These are phyloP conservation scores for Oreochromis spilurus DNA, from an alignment of 2,113 vertebrate genomes.

Conservation along the genomic window DNA sequence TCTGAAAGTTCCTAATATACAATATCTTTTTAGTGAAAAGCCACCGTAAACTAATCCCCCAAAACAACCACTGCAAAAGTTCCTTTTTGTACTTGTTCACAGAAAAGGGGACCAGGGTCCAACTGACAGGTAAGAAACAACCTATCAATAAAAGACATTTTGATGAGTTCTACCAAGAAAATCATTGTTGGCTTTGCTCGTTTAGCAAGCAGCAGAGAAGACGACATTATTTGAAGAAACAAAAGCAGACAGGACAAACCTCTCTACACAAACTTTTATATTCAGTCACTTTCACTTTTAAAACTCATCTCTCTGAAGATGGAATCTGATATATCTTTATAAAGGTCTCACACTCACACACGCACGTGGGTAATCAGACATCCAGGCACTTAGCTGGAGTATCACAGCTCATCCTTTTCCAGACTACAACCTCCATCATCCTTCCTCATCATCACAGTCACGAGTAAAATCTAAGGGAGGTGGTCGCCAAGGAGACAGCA, in stretches of 20 bases:
- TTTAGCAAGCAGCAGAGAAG: neutral
- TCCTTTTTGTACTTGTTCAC: neutral
- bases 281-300: neutral
- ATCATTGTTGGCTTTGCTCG: neutral
- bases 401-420: neutral
- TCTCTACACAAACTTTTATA: neutral
- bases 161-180: neutral
- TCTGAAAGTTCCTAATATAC: neutral
- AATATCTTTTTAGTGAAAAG: neutral
- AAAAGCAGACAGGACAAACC: neutral
- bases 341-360: neutral
- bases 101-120: neutral
- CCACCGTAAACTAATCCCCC: neutral
- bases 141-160: neutral
- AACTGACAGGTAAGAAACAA: neutral
- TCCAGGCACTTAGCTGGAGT: neutral
- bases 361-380: neutral
- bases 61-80: neutral
- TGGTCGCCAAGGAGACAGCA: constrained; percentile 81
- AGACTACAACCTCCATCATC: constrained; percentile 24
- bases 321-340: neutral
- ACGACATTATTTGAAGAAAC: neutral
- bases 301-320: neutral
- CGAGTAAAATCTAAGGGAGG: constrained; percentile 32
- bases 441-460: constrained; percentile 28